Evolutionary conservation across 2,888 invertebrate species (phyloP).

Genomic region (Argyra leucocephala): DNA sequence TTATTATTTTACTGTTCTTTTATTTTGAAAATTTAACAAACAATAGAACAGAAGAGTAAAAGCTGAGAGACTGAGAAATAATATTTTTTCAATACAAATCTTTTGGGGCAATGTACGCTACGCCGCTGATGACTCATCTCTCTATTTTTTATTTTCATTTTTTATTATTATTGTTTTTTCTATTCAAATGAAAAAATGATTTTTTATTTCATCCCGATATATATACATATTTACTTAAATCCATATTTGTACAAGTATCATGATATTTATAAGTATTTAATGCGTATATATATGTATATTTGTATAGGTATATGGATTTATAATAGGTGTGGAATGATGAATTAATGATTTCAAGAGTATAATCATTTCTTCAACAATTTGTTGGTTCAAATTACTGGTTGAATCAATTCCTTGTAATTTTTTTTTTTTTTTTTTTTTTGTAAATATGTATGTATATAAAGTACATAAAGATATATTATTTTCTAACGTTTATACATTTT

Average conservation of each 20-base stretch:
- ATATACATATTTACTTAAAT: background rate
- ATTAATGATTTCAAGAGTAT: background rate
- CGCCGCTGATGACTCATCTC: background rate
- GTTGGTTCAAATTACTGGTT: too few relatives aligned
- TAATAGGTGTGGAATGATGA: background rate
- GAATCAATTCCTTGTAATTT: too few relatives aligned
- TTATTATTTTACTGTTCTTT: too few relatives aligned
- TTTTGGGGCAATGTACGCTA: background rate
- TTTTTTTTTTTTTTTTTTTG: too few relatives aligned
- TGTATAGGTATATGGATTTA: background rate
- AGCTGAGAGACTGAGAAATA: too few relatives aligned
- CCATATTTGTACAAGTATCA: background rate
- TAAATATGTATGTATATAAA: too few relatives aligned
- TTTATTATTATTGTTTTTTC: background rate
- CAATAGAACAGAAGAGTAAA: background rate
- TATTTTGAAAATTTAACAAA: too few relatives aligned
- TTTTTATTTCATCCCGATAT: background rate
- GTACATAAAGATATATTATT: too few relatives aligned
- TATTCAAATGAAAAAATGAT: background rate
- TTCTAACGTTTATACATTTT: too few relatives aligned
- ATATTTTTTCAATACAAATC: background rate
- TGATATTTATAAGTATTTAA: background rate
- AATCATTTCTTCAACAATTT: slow-evolving; percentile 1
- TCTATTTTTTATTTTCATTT: background rate
- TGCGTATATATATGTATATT: too few relatives aligned